Percentiles rank a stretch among this genome's conserved stretches.
Evolutionary conservation across 2,888 invertebrate species (phyloP).

Genomic region (Choreutis nemorana): DNA sequence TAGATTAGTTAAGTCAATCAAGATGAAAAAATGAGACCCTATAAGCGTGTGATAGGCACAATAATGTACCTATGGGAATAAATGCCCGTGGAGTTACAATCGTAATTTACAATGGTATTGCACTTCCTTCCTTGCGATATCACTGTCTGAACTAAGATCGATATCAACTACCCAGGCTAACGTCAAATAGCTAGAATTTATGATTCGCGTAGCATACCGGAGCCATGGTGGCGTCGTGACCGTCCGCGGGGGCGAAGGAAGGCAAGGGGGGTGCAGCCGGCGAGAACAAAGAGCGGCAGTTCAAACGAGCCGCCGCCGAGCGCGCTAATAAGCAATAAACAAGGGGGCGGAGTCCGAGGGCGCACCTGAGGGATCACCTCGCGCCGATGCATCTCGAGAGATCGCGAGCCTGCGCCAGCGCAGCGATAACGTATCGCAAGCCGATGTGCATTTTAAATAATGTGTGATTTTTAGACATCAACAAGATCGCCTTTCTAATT

Average conservation of each 20-base stretch:
- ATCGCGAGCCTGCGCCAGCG: neutral
- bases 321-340: conserved; percentile 66
- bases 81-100: too few relatives aligned
- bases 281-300: conserved; percentile 59
- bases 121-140: conserved; percentile 53
- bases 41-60: too few relatives aligned
- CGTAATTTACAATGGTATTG: conserved; percentile 26
- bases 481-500: too few relatives aligned
- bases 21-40: too few relatives aligned
- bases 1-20: too few relatives aligned
- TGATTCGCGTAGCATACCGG: conserved; percentile 50
- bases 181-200: conserved; percentile 63
- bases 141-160: conserved; percentile 52
- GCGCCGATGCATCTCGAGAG: conserved; percentile 20
- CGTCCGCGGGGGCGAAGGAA: conserved; percentile 22
- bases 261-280: conserved; percentile 31
- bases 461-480: too few relatives aligned
- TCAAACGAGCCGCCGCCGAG: conserved; percentile 59
- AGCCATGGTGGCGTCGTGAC: conserved; percentile 47
- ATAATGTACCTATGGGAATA: too few relatives aligned
- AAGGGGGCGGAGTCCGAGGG: conserved; percentile 59
- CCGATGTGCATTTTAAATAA: too few relatives aligned
- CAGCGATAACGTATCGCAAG: neutral
- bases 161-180: conserved; percentile 51
- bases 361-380: conserved; percentile 61